Evolutionary conservation across 2,888 invertebrate species (phyloP).

Genomic region (Ophion ellenae): DNA sequence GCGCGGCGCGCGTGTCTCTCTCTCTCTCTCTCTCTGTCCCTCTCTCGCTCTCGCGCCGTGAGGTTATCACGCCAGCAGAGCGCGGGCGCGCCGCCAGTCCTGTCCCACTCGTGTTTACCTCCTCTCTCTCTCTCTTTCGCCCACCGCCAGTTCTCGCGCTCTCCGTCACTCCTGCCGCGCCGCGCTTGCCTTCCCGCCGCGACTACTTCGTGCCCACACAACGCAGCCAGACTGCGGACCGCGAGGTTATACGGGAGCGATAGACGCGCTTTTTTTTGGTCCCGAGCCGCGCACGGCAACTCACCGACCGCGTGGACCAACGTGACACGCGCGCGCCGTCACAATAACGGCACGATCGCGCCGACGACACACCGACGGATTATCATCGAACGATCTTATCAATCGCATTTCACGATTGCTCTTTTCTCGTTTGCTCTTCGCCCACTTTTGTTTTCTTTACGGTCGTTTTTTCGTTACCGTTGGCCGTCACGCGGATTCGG

Average conservation of each 20-base stretch:
- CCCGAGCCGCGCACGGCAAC: slow-evolving; percentile 1
- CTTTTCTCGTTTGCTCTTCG: not conserved
- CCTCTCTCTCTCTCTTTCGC: slow-evolving; percentile 52
- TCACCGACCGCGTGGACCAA: slow-evolving; percentile 68
- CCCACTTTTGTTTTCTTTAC: no score
- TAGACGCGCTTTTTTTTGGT: slow-evolving; percentile 30
- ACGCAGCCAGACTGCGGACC: slow-evolving; percentile 84
- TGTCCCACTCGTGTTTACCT: slow-evolving; percentile 60
- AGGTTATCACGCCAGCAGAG: slow-evolving; percentile 35
- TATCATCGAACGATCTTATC: no score
- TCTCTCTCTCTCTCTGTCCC: slow-evolving; percentile 20
- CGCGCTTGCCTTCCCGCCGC: slow-evolving; percentile 71
- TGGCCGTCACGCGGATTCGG: no score
- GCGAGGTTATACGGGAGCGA: slow-evolving; percentile 79
- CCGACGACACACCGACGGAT: not conserved
- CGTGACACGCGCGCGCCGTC: slow-evolving; percentile 77
- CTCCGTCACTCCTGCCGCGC: slow-evolving; percentile 66
- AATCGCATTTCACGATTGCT: not conserved
- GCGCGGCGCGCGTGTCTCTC: slow-evolving; percentile 35
- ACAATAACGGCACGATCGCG: slow-evolving; percentile 5
- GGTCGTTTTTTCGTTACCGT: no score
- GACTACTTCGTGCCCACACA: slow-evolving; percentile 77
- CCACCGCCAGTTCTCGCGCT: slow-evolving; percentile 69
- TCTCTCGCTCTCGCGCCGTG: not conserved
- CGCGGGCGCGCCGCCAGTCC: slow-evolving; percentile 69